These are phyloP conservation scores for Danio jaintianensis DNA, from an alignment of 2,797 vertebrate genomes.

Conservation along the genomic window DNA sequence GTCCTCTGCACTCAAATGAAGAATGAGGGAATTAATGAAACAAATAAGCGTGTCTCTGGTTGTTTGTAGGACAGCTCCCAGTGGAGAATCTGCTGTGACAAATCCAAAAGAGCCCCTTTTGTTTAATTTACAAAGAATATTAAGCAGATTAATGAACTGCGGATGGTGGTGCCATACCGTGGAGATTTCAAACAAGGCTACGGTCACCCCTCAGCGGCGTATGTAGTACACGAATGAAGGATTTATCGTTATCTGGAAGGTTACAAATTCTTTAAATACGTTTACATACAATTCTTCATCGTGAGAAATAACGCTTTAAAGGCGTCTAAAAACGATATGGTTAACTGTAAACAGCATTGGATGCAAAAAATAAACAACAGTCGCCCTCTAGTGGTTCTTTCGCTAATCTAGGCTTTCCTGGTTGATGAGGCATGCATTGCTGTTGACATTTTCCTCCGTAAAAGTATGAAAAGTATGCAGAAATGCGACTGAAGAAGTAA, in stretches of 20 bases:
- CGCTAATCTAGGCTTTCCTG: neutral
- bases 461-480: neutral
- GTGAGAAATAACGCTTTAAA: neutral
- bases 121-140: conserved; percentile 31
- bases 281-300: neutral
- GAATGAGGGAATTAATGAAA: conserved; percentile 5
- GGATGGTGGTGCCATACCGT: neutral
- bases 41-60: conserved; percentile 6
- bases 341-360: neutral
- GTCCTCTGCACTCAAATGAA: conserved; percentile 3
- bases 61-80: conserved; percentile 43
- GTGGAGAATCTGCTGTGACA: conserved; percentile 3
- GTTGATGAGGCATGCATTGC: neutral
- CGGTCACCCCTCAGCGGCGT: neutral
- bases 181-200: conserved; percentile 18
- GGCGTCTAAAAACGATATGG: neutral
- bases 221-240: neutral
- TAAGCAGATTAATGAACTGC: conserved; percentile 27
- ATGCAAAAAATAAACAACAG: neutral
- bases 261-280: neutral
- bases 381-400: conserved; percentile 37
- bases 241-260: neutral
- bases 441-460: neutral
- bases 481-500: neutral
- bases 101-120: conserved; percentile 9